A percentile compares a stretch with the other conserved stretches of the same genome.
Evolutionary conservation across 2,888 invertebrate species (phyloP).

Genomic region (Spodoptera exigua): DNA sequence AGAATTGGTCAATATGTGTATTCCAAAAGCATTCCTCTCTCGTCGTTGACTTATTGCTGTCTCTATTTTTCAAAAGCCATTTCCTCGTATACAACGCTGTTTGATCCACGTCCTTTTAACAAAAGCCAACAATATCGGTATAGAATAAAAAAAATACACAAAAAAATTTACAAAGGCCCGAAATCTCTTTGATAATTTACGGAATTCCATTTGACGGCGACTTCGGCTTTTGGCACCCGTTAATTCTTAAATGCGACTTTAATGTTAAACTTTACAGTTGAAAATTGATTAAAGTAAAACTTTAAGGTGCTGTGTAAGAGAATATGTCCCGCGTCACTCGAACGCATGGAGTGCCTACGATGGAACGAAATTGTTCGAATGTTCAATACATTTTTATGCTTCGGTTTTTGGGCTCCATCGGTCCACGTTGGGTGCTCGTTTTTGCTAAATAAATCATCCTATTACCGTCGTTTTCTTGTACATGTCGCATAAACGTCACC

Average conservation of each 20-base stretch:
- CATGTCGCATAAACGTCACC: constrained; percentile 42
- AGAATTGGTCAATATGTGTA: not conserved
- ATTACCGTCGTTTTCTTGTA: constrained; percentile 46
- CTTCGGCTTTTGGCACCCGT: not conserved
- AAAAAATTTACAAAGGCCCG: constrained; percentile 34
- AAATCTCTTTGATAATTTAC: constrained; percentile 45
- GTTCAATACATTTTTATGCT: constrained; percentile 61
- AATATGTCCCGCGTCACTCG: constrained; percentile 20
- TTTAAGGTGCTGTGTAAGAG: constrained; percentile 3
- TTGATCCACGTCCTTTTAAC: constrained; percentile 7
- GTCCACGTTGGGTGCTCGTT: constrained; percentile 53
- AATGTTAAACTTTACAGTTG: too few relatives aligned
- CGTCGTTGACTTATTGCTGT: constrained; percentile 22
- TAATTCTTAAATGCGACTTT: too few relatives aligned
- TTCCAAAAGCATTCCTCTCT: constrained; percentile 8
- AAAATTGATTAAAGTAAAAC: too few relatives aligned
- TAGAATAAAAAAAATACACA: constrained; percentile 26
- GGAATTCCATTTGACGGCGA: constrained; percentile 27
- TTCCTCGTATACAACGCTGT: constrained; percentile 18
- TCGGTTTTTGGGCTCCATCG: constrained; percentile 42
- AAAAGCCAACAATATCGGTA: constrained; percentile 23
- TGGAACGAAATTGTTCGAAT: constrained; percentile 51
- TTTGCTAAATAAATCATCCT: constrained; percentile 57
- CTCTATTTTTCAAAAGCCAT: constrained; percentile 13
- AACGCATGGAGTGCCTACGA: constrained; percentile 44